Conservation (phyloP, 1,140 invertebrate species). For the Neuroterus valhalla region DNA sequence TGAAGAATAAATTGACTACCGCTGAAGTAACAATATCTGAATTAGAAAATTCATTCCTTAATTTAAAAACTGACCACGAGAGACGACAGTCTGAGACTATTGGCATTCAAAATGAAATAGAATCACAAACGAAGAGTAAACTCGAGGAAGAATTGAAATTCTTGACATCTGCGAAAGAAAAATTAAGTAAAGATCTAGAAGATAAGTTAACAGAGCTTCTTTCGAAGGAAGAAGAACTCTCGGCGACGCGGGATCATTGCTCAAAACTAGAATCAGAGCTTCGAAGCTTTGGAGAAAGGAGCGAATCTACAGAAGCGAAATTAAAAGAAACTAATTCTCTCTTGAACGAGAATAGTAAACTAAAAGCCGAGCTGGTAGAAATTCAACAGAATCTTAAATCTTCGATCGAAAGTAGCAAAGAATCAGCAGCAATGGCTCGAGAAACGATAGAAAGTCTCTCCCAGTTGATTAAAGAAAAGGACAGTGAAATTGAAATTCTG, state of each 20-base stretch:
- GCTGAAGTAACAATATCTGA: constrained; percentile 70
- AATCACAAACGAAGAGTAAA: constrained; percentile 18
- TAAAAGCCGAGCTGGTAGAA: constrained; percentile 48
- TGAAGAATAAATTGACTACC: constrained; percentile 67
- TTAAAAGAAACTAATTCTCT: constrained; percentile 40
- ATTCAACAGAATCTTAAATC: constrained; percentile 44
- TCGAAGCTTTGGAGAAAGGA: neutral
- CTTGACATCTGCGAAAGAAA: constrained; percentile 16
- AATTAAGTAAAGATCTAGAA: constrained; percentile 34
- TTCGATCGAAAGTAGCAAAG: constrained; percentile 53
- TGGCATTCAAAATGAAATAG: constrained; percentile 37
- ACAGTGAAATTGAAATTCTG: constrained; percentile 59
- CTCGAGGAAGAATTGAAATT: constrained; percentile 33
- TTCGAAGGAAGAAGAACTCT: constrained; percentile 40
- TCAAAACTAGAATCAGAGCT: constrained; percentile 2
- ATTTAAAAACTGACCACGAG: constrained; percentile 67
- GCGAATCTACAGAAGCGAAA: neutral
- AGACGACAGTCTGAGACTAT: constrained; percentile 53
- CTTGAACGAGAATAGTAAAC: constrained; percentile 46
- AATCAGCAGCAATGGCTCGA: constrained; percentile 63
- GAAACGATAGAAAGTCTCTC: constrained; percentile 69
- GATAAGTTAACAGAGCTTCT: constrained; percentile 36
- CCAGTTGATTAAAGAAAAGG: constrained; percentile 64
- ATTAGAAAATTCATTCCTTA: constrained; percentile 67
- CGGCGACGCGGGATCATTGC: constrained; percentile 2